These are phyloP conservation scores for Gortyna flavago DNA, from an alignment of 2,888 invertebrate genomes.

Conservation along the genomic window DNA sequence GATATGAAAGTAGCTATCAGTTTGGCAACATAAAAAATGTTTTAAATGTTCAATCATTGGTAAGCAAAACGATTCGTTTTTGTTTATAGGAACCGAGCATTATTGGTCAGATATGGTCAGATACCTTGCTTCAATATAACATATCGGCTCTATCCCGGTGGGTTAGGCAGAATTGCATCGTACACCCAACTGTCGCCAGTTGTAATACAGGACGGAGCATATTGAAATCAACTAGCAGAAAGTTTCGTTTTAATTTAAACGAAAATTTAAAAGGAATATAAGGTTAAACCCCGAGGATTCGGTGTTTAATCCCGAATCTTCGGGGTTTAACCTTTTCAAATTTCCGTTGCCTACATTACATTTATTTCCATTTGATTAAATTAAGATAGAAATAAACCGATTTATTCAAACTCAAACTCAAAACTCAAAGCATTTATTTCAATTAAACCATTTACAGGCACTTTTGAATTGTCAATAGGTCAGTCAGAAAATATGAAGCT, in stretches of 20 bases:
- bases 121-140: not conserved
- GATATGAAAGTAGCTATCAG: no score
- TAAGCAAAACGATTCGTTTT: no score
- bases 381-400: not conserved
- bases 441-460: no score
- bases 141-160: not conserved
- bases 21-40: no score
- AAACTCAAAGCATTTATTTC: no score
- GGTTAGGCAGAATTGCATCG: not conserved
- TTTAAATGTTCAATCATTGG: no score
- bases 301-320: not conserved
- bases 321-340: not conserved
- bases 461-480: no score
- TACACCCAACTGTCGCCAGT: not conserved
- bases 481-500: no score
- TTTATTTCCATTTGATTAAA: constrained; percentile 5
- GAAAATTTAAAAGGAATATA: not conserved
- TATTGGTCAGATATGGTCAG: not conserved
- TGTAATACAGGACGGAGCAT: no score
- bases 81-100: no score
- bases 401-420: no score
- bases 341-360: not conserved
- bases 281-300: no score
- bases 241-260: not conserved
- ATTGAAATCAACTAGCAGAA: not conserved